Evolutionary conservation across 2,797 vertebrate species (phyloP).

Genomic region (Bovichtus variegatus): DNA sequence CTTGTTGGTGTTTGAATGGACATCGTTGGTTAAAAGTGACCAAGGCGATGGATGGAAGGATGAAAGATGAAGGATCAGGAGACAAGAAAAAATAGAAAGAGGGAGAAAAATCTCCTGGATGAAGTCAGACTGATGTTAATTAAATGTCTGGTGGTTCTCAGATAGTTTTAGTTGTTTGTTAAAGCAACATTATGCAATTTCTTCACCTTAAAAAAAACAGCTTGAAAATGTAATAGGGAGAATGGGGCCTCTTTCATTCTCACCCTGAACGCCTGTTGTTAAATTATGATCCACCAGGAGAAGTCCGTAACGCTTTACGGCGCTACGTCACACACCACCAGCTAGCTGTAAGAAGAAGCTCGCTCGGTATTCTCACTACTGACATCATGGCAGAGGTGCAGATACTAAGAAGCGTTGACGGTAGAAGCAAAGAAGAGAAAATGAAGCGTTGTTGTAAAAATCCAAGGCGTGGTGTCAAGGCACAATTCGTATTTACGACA

Average conservation of each 20-base stretch:
- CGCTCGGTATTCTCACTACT: not conserved
- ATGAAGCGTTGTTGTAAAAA: not conserved
- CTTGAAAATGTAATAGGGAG: not conserved
- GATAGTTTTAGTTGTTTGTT: constrained; percentile 17
- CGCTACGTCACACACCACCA: not conserved
- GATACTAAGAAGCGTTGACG: not conserved
- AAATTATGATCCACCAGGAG: not conserved
- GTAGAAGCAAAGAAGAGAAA: no score
- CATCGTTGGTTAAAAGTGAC: not conserved
- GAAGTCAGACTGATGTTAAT: constrained; percentile 19
- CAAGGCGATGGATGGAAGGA: not conserved
- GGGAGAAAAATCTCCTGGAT: not conserved
- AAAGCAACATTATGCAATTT: no score
- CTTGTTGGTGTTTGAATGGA: not conserved
- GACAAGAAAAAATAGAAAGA: not conserved
- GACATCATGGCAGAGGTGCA: not conserved
- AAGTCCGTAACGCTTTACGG: no score
- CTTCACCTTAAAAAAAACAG: no score
- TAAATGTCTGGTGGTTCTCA: constrained; percentile 5
- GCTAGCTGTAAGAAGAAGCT: not conserved
- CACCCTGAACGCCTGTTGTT: not conserved
- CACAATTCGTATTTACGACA: no score
- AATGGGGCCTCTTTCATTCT: not conserved
- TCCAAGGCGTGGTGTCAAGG: no score
- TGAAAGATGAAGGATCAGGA: constrained; percentile 24